Evolutionary conservation across 2,797 vertebrate genomes (phyloP).

Genomic region (Dipus sagitta): DNA sequence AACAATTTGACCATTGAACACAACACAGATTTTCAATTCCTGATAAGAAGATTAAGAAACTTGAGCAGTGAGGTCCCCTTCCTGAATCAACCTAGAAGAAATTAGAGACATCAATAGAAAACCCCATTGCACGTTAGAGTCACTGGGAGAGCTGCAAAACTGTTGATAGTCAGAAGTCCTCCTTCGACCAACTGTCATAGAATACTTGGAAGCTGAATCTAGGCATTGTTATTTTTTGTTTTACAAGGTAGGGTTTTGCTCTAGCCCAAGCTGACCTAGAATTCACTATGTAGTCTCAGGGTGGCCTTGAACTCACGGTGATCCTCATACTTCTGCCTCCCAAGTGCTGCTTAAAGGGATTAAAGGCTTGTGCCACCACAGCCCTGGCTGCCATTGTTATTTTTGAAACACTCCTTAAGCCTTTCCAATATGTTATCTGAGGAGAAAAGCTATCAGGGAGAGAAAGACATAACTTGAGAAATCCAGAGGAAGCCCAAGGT

Average conservation of each 20-base stretch:
- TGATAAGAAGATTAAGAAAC: slow-evolving; percentile 28
- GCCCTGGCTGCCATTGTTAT: too few relatives aligned
- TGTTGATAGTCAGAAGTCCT: neutral
- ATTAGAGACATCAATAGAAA: neutral
- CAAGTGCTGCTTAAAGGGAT: too few relatives aligned
- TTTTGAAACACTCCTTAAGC: neutral
- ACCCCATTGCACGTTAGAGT: neutral
- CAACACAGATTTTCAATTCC: neutral
- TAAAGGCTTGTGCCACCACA: too few relatives aligned
- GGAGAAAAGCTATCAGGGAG: neutral
- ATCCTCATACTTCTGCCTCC: too few relatives aligned
- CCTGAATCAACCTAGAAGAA: neutral
- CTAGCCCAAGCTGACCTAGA: too few relatives aligned
- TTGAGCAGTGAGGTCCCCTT: neutral
- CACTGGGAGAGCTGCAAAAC: neutral
- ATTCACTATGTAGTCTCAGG: too few relatives aligned
- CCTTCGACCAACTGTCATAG: neutral
- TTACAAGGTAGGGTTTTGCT: too few relatives aligned
- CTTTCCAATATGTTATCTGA: neutral
- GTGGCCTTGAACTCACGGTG: too few relatives aligned
- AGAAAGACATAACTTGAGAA: neutral
- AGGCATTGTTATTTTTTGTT: too few relatives aligned
- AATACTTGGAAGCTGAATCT: neutral
- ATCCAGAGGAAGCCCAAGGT: neutral
- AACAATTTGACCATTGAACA: slow-evolving; percentile 43